phyloP scores from a whole-genome alignment of 2,113 vertebrate species.

The Pipra filicauda region DNA sequence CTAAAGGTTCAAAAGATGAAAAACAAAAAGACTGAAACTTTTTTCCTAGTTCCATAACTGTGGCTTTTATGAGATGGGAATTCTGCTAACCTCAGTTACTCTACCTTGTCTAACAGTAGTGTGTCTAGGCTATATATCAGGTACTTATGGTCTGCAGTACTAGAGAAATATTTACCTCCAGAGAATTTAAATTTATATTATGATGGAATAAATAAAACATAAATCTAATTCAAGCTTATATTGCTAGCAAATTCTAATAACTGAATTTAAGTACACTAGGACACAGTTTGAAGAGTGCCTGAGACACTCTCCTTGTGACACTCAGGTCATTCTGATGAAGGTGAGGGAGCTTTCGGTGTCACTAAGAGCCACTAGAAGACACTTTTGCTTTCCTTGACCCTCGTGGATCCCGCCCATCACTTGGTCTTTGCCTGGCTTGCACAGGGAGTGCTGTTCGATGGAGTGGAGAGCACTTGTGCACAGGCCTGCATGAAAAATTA shows the following conservation, averaged over 20 bases:
- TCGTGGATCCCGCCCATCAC: rapidly evolving
- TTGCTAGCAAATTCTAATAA: background rate
- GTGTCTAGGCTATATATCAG: background rate
- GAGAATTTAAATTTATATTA: background rate
- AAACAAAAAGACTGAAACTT: background rate
- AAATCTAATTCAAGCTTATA: background rate
- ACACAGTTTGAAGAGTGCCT: background rate
- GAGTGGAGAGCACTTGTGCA: background rate
- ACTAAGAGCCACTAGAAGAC: background rate
- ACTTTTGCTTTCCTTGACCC: background rate
- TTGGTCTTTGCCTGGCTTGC: background rate
- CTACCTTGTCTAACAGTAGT: background rate
- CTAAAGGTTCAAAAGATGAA: background rate
- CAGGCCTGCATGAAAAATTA: background rate
- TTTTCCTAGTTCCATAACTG: background rate
- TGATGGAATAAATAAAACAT: background rate
- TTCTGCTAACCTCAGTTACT: background rate
- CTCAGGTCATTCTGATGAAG: background rate
- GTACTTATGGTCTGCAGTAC: background rate
- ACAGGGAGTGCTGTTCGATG: rapidly evolving
- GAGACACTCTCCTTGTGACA: background rate
- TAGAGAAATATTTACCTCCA: background rate
- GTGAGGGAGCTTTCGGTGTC: background rate
- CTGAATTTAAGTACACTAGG: background rate
- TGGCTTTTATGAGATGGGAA: background rate